Base-by-base conservation (phyloP, 2,888 invertebrate genomes). In the Parnassius orleans region DNA sequence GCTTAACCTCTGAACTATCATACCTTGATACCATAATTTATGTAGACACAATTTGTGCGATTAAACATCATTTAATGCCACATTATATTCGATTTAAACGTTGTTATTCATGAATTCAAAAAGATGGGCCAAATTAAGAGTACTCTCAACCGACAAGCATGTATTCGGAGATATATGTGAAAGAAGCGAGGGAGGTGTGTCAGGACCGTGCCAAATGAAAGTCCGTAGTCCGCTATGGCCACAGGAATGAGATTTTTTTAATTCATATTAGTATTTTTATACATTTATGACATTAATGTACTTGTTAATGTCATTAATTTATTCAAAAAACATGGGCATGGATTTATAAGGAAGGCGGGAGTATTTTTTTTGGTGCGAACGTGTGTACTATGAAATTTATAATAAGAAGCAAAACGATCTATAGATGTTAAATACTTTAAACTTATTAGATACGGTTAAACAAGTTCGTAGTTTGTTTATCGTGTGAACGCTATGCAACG, bases 401-500 rank as follows among this genome's bases (percentile, higher is more conserved):
- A 33, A 47, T 14, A 44, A 24, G 9, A 46, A 15, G 10, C 46
- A 19, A n/a, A 46, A 1, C 12, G 9, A 19, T 2, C 10, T 10
- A n/a, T 10, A 12, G 24, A 24, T 51, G 51, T 24, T 51, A 51
- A 24, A 53, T 53, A 41, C 3, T 46, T 55, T 55, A 33, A n/a
- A 14, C 46, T 33, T 55, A 55, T 33, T 9, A 14, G 12, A 9
- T 55, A 19, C 24, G n/a, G 55, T 55, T 55, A 55, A 55, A 11
- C 10, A 41, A 10, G 5, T 24, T 24, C 14, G 43, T 2, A 44
- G 24, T 42, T 19, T 15, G 33, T 44, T 48, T 57, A 61, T 53
- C 47, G 61, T 61, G 57, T 57, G 57, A 61, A 61, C 57, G 42
- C 1, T 47, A 52, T 61, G 52, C 61, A 19, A 15, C 48, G n/a